Conservation (phyloP, 2,888 invertebrate genomes). For the Petrolisthes cinctipes region DNA sequence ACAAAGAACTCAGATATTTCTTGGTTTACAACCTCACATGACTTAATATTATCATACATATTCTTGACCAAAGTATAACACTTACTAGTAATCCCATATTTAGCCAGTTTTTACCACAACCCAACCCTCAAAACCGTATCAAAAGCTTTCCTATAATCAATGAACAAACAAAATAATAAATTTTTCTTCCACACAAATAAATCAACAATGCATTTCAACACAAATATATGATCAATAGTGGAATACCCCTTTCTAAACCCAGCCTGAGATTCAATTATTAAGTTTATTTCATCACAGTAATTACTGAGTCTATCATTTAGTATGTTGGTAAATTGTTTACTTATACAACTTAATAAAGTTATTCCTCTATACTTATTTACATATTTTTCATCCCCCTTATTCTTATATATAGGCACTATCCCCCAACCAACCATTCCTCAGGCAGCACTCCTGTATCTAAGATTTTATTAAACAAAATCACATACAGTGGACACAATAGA, state of each 20-base stretch:
- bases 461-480: too few species aligned
- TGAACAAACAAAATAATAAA: background rate
- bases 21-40: background rate
- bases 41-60: too few species aligned
- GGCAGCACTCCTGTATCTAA: too few species aligned
- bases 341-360: slow-evolving; percentile 3
- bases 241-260: slow-evolving; percentile 9
- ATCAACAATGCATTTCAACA: background rate
- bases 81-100: slow-evolving; percentile 10
- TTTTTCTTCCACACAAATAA: slow-evolving; percentile 14
- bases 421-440: slow-evolving; percentile 1
- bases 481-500: too few species aligned
- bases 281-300: background rate
- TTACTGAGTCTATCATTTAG: background rate
- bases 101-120: slow-evolving; percentile 18
- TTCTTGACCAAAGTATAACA: background rate
- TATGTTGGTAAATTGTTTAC: slow-evolving; percentile 13
- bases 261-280: background rate
- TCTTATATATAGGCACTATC: slow-evolving; percentile 12
- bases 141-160: slow-evolving; percentile 16
- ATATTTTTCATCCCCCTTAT: slow-evolving; percentile 7
- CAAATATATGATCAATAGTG: slow-evolving; percentile 12
- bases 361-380: slow-evolving; percentile 26
- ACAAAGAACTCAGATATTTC: slow-evolving; percentile 14
- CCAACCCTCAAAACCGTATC: slow-evolving; percentile 12